Conservation (phyloP, 2,113 vertebrate genomes). For the Fukomys damarensis region DNA sequence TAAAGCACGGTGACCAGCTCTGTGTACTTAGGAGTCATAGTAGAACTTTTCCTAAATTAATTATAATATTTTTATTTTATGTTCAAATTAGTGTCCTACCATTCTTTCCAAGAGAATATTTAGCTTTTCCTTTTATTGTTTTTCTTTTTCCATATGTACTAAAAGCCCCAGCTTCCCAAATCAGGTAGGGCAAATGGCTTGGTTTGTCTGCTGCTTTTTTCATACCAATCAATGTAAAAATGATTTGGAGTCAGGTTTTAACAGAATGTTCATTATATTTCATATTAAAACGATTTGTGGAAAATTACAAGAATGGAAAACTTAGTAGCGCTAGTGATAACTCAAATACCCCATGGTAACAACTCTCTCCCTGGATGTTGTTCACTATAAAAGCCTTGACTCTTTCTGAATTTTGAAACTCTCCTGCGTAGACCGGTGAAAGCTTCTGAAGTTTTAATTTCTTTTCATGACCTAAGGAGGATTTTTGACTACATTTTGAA, state of each 20-base stretch:
- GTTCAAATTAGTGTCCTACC: background rate
- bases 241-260: constrained; percentile 47
- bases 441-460: background rate
- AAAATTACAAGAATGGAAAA: constrained; percentile 12
- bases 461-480: background rate
- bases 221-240: constrained; percentile 66
- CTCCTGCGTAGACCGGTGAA: background rate
- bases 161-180: background rate
- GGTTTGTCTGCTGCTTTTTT: constrained; percentile 9
- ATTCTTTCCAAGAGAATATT: constrained; percentile 2
- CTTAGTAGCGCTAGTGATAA: background rate
- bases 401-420: constrained; percentile 1
- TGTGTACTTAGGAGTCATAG: background rate
- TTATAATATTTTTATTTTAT: background rate
- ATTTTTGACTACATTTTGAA: background rate
- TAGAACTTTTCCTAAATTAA: background rate
- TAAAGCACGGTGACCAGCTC: background rate
- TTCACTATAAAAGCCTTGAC: background rate
- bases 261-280: constrained; percentile 5
- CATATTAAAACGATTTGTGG: constrained; percentile 40
- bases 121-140: background rate
- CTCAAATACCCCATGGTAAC: background rate
- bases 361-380: background rate
- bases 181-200: constrained; percentile 40
- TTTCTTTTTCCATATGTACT: constrained; percentile 22